A percentile compares a stretch with the other conserved stretches of the same genome.
phyloP scores from a whole-genome alignment of 2,797 vertebrate genomes.

The Danio kyathit region DNA sequence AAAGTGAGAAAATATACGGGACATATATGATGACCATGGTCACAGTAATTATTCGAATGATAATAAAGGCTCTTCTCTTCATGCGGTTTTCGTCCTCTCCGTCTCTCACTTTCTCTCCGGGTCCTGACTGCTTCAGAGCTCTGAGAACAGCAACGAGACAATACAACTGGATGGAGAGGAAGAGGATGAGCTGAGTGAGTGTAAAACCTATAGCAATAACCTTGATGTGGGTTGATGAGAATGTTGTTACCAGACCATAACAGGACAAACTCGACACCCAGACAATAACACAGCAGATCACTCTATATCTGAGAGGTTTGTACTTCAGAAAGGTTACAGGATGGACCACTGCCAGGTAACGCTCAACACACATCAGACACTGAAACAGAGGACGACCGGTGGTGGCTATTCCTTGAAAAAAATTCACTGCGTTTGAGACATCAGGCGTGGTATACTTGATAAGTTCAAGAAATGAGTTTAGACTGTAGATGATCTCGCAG shows the following conservation, averaged over 20 bases:
- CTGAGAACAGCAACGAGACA: constrained; percentile 31
- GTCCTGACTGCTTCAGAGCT: constrained; percentile 14
- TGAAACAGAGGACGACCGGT: constrained; percentile 39
- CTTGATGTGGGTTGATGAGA: background rate
- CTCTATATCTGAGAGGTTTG: constrained; percentile 25
- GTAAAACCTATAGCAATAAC: background rate
- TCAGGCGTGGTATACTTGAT: background rate
- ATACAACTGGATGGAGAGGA: constrained; percentile 4
- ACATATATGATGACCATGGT: constrained; percentile 27
- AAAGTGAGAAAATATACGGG: background rate
- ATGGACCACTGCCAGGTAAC: constrained; percentile 53
- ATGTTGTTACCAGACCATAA: background rate
- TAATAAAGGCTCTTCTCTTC: constrained; percentile 9
- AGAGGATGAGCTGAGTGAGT: background rate
- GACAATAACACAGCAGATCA: background rate
- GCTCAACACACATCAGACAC: constrained; percentile 46
- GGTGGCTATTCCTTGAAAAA: background rate
- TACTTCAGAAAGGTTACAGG: constrained; percentile 24
- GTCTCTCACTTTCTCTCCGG: constrained; percentile 1
- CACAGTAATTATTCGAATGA: constrained; percentile 19
- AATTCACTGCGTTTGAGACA: background rate
- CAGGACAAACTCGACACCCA: constrained; percentile 30
- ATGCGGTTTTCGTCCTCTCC: constrained; percentile 11
- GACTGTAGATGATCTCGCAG: constrained; percentile 8
- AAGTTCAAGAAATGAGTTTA: background rate